phyloP scores from a whole-genome alignment of 2,797 vertebrate genomes.

The Thamnophis elegans region DNA sequence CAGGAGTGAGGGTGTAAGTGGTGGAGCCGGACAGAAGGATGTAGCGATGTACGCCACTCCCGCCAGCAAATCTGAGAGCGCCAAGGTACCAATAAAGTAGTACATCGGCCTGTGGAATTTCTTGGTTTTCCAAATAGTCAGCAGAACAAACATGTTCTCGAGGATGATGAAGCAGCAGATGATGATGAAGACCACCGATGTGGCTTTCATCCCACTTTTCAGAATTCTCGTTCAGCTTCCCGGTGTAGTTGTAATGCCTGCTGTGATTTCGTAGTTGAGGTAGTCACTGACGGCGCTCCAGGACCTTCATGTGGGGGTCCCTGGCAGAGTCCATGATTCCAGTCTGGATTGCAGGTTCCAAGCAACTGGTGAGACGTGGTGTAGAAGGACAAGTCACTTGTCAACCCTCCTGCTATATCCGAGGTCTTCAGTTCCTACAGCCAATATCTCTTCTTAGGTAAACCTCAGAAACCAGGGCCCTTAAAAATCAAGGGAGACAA shows the following conservation, averaged over 20 bases:
- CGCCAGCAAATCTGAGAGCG: constrained; percentile 95
- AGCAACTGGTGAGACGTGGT: constrained; percentile 48
- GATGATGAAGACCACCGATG: constrained; percentile 93
- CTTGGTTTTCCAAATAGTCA: constrained; percentile 98
- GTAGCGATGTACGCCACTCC: constrained; percentile 90
- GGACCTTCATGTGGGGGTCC: constrained; percentile 53
- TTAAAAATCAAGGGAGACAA: constrained; percentile 53
- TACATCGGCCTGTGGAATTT: constrained; percentile 99
- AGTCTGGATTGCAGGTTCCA: constrained; percentile 35
- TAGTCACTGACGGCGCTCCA: constrained; percentile 76
- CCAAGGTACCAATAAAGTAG: constrained; percentile 97
- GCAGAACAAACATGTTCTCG: constrained; percentile 92
- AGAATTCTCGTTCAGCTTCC: constrained; percentile 81
- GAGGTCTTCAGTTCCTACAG: constrained; percentile 7
- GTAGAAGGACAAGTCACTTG: constrained; percentile 23
- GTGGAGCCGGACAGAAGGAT: constrained; percentile 91
- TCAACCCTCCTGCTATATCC: constrained; percentile 50
- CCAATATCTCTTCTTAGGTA: constrained; percentile 36
- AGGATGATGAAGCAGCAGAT: constrained; percentile 96
- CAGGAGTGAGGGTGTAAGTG: constrained; percentile 88
- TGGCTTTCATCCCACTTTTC: constrained; percentile 82
- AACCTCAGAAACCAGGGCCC: constrained; percentile 59
- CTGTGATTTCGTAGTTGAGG: constrained; percentile 81
- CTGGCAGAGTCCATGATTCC: constrained; percentile 66
- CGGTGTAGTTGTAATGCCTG: constrained; percentile 94